These are phyloP conservation scores for Stictonetta naevosa DNA, from an alignment of 2,113 vertebrate species.

Conservation along the genomic window DNA sequence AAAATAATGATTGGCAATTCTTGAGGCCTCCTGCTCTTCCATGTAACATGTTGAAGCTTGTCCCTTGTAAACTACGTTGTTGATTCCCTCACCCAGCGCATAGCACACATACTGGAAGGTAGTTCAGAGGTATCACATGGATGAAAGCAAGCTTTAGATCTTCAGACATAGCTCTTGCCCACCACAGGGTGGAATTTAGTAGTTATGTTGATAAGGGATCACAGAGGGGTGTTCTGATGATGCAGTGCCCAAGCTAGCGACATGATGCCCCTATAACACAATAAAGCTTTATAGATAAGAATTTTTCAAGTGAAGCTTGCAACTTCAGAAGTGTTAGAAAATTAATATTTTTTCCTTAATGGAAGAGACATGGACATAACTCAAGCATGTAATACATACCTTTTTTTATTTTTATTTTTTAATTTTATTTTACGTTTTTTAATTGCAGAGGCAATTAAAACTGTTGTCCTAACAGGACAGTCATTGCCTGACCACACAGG, in stretches of 20 bases:
- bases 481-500: not conserved
- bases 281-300: not conserved
- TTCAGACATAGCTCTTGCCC: not conserved
- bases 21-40: not conserved
- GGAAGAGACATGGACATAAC: not conserved
- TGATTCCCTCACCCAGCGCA: not conserved
- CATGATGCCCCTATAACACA: fast-evolving
- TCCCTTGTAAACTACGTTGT: not conserved
- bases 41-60: not conserved
- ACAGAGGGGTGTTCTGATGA: not conserved
- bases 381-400: fast-evolving
- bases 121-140: not conserved
- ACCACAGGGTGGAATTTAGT: not conserved
- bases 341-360: not conserved
- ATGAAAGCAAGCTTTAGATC: not conserved
- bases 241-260: fast-evolving
- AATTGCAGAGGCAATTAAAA: too few relatives aligned
- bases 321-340: not conserved
- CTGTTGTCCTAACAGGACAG: not conserved
- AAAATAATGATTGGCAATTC: not conserved
- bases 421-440: too few relatives aligned
- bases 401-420: not conserved
- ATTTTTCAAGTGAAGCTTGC: not conserved
- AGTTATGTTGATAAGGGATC: not conserved
- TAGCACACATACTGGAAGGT: not conserved